Evolutionary conservation across 2,797 vertebrate genomes (phyloP), one percentile per base, ranked within the genome.

Genomic region (Gila robusta): DNA sequence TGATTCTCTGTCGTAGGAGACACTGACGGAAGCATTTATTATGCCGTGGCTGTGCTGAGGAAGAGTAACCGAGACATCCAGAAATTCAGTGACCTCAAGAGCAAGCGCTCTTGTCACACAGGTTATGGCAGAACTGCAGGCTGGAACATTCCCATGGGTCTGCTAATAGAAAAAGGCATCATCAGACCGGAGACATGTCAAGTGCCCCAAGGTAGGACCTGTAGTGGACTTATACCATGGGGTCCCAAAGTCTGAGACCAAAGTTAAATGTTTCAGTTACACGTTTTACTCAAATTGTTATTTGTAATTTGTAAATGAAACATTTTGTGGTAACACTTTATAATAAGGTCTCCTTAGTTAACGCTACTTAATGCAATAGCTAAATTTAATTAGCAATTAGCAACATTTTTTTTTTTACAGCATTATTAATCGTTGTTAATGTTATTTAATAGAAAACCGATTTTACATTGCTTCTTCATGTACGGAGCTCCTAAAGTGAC

Each of bases 31-130:
- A 95, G 87, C 80, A 91, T 89, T 0, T 99, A 99, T 93, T 99
- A 98, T 0, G 96, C 96, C 0, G 97, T 99, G 54, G 98, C 96
- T 0, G 92, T 99, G 84, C 95, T 98, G 89, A 97, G 94, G 88
- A 96, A 93, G 88, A 95, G 89, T 9, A 87, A 66, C 19, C 6
- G n/a, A 26, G 83, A 95, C 44, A 95, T 97, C 28, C 96, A 95
- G 91, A 95, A 91, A 87, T 89, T 98, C 86, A 90, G 91, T 0
- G 94, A 98, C 86, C 94, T 99, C 72, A 95, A 93, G 6, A 95
- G 94, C 74, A 96, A 89, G 87, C 94, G 92, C 69, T 98, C 98
- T 77, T 99, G 98, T 90, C 98, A 99, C 93, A 96, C 98, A 0
- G 96, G 96, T 41, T 89, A 96, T 0, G 95, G 95, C 62, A 96